These are phyloP conservation scores for Ceratina australensis DNA, from an alignment of 1,140 invertebrate species.

Conservation along the genomic window DNA sequence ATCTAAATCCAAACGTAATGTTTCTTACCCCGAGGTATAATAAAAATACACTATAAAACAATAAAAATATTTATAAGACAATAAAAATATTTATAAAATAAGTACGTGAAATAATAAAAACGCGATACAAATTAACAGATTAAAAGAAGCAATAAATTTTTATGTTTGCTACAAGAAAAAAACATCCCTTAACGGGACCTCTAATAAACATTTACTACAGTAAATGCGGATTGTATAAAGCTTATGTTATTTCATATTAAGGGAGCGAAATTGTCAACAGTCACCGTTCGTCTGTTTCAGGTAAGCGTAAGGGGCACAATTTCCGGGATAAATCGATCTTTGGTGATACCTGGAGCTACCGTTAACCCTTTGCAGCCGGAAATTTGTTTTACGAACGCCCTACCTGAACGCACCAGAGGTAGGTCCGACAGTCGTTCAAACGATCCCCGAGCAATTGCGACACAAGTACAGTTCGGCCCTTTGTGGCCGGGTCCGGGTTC, in stretches of 20 bases:
- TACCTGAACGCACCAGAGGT: slow-evolving; percentile 15
- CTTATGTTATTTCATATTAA: neutral
- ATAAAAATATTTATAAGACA: too few species aligned
- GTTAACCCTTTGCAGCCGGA: slow-evolving; percentile 22
- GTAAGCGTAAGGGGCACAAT: slow-evolving; percentile 17
- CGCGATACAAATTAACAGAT: too few species aligned
- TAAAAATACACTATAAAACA: too few species aligned
- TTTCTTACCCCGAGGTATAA: neutral
- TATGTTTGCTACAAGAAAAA: too few species aligned
- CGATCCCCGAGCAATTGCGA: neutral
- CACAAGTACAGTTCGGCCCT: slow-evolving; percentile 22
- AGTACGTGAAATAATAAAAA: too few species aligned
- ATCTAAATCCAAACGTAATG: slow-evolving; percentile 8
- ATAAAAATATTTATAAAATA: too few species aligned
- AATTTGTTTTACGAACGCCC: slow-evolving; percentile 7
- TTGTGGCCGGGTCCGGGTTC: neutral
- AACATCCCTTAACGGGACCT: too few species aligned
- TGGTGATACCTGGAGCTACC: neutral
- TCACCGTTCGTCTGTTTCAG: slow-evolving; percentile 29
- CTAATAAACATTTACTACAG: too few species aligned
- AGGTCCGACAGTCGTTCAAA: slow-evolving; percentile 1
- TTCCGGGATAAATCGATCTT: neutral
- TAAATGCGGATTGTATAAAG: too few species aligned
- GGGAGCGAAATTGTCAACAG: neutral
- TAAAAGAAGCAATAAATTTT: neutral